Percentiles rank a stretch among this genome's conserved stretches.
Evolutionary conservation across 2,888 invertebrate species (phyloP).

Genomic region (Agrotis exclamationis): DNA sequence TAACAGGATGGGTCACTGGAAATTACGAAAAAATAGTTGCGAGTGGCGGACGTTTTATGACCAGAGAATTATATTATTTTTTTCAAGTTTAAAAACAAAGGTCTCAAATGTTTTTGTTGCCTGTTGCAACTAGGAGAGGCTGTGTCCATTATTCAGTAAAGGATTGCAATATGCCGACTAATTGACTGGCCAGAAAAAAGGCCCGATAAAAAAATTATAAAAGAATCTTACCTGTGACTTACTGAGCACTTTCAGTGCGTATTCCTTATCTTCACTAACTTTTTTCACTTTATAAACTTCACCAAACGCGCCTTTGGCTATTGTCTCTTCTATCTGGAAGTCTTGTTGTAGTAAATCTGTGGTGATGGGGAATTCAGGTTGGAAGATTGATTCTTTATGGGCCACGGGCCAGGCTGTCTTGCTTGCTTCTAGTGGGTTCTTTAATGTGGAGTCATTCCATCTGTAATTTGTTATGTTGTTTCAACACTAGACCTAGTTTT

Average conservation of each 20-base stretch:
- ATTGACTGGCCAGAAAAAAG: not conserved
- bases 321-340: constrained; percentile 93
- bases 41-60: too few species aligned
- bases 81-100: too few species aligned
- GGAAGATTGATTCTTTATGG: constrained; percentile 95
- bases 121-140: too few species aligned
- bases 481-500: not conserved
- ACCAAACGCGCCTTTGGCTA: constrained; percentile 98
- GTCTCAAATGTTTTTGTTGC: too few species aligned
- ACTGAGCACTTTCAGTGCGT: constrained; percentile 96
- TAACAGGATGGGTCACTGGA: too few species aligned
- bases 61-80: too few species aligned
- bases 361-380: constrained; percentile 96
- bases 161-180: not conserved
- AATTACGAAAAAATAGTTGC: too few species aligned
- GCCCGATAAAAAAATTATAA: not conserved
- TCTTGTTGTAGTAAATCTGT: constrained; percentile 91
- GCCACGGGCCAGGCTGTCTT: constrained; percentile 97
- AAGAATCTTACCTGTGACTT: constrained; percentile 93
- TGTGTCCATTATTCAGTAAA: not conserved
- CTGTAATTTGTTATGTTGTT: constrained; percentile 79
- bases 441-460: constrained; percentile 93
- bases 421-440: constrained; percentile 89
- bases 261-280: constrained; percentile 92
- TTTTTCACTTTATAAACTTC: constrained; percentile 96